Base-by-base conservation (phyloP, 1,140 invertebrate species). In the Radopholus similis region DNA sequence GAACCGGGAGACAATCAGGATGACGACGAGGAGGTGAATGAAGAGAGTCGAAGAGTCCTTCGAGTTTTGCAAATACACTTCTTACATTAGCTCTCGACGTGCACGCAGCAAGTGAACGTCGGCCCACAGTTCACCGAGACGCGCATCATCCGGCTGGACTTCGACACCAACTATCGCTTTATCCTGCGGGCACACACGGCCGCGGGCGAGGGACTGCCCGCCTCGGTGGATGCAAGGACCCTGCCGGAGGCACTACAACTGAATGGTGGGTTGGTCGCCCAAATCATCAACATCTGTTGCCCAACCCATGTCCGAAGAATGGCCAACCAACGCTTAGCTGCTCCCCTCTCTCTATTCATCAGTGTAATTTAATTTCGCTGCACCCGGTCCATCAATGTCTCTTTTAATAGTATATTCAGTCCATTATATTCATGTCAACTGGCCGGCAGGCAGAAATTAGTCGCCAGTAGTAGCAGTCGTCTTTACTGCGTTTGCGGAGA, bases 141-240 rank as follows among this genome's bases (percentile, higher is more conserved):
- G 42, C 47, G 73, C 21, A 37, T 73, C 21, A 34, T 49, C 18
- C 38, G 59, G 26, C 58, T 73, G 2, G 78, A 82, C 26, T 62
- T 63, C 51, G 78, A 81, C 38, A 66, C 77, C 34, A 62, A 71
- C 35, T 81, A 81, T 58, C 76, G 79, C 40, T 82, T 81, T 66
- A 60, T 73, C 34, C 64, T 81, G 21, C 42, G 47, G 28, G 80
- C 71, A 9, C 63, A 73, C 30, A 81, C 79, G 9, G 21, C 42
- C 9, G 69, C 74, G 30, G 79, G 79, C n/a, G 66, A 76, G 42
- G 79, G 79, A 49, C 63, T 74, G 42, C 81, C 81, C 8, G 81
- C 77, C 59, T 80, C 77, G 11, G 74, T 64, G 6, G 80, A 81
- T 55, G 76, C 76, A 15, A 71, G 57, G 15, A 81, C 79, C 13